Evolutionary conservation across 23 tunicate species (phyloP), one percentile per base, ranked within the genome.

Genomic region (Trididemnum clinides): DNA sequence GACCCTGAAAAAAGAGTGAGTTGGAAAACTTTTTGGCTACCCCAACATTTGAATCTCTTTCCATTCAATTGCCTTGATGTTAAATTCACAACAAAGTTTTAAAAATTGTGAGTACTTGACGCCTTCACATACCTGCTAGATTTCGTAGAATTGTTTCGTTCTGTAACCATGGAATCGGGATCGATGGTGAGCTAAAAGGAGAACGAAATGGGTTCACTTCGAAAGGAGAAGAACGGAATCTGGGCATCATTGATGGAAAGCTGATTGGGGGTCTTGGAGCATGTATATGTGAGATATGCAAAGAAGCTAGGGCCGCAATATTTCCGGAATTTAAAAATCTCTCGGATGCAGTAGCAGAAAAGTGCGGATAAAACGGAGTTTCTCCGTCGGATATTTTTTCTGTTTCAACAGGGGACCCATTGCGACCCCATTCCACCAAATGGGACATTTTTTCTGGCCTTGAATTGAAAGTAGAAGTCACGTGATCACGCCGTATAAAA

Each of bases 91-190:
- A n/a, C n/a, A n/a, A n/a, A n/a, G n/a, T n/a, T n/a, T n/a, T n/a
- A n/a, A n/a, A n/a, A n/a, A n/a, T n/a, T n/a, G n/a, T n/a, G n/a
- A n/a, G n/a, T 7, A 7, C 54, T 44, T 21, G 10, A 31, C 77
- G 38, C 37, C 30, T 35, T n/a, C 1, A 64, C 34, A 80, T 57
- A 87, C 91, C 91, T 44, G 91, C 85, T 28, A 80, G 62, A 28
- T 73, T 80, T 29, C 91, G 37, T 26, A 87, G n/a, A 25, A 87
- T 54, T 19, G 85, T 77, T 27, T 87, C 91, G 34, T 80, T 87
- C n/a, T 71, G 39, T 57, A 87, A 25, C 85, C 85, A 78, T 0
- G 83, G 81, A 2, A 77, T 1, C 1, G 91, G 83, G 50, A 87
- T 31, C 32, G 87, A 35, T 3, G 77, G 28, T 28, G 78, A 66